Conservation (phyloP, 2,888 invertebrate species). For the Crossocerus cetratus region DNA sequence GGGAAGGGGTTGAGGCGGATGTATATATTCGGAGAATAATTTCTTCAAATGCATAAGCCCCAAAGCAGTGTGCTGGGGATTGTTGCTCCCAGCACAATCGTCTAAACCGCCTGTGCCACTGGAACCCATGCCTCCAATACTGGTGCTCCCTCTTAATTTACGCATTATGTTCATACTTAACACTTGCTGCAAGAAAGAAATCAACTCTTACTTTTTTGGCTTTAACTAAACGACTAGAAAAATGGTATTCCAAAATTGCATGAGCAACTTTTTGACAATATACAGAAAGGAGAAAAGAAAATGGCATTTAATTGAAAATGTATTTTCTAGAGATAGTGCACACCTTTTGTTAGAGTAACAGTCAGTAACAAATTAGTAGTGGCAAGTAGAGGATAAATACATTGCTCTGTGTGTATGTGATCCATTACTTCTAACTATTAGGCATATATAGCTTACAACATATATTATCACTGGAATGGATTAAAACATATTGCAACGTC, state of each 20-base stretch:
- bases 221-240: too few species aligned
- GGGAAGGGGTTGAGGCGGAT: slow-evolving; percentile 88
- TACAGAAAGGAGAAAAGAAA: neutral
- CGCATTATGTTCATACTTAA: slow-evolving; percentile 92
- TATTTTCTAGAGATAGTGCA: neutral
- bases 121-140: slow-evolving; percentile 78
- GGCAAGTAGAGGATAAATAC: neutral
- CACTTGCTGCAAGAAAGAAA: slow-evolving; percentile 47
- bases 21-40: slow-evolving; percentile 95
- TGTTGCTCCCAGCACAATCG: slow-evolving; percentile 80
- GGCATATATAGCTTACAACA: neutral
- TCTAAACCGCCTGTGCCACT: slow-evolving; percentile 79
- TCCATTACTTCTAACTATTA: slow-evolving; percentile 3
- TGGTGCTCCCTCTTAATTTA: slow-evolving; percentile 85
- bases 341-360: slow-evolving; percentile 1
- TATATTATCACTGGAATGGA: slow-evolving; percentile 3
- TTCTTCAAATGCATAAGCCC: slow-evolving; percentile 98
- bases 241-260: too few species aligned
- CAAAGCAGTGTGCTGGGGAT: slow-evolving; percentile 89
- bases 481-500: neutral
- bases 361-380: neutral
- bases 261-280: too few species aligned
- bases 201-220: neutral
- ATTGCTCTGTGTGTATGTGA: neutral
- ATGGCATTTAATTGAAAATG: neutral